A percentile compares a stretch with the other conserved stretches of the same genome.
phyloP scores from a whole-genome alignment of 2,888 invertebrate genomes.

The Nezara viridula region DNA sequence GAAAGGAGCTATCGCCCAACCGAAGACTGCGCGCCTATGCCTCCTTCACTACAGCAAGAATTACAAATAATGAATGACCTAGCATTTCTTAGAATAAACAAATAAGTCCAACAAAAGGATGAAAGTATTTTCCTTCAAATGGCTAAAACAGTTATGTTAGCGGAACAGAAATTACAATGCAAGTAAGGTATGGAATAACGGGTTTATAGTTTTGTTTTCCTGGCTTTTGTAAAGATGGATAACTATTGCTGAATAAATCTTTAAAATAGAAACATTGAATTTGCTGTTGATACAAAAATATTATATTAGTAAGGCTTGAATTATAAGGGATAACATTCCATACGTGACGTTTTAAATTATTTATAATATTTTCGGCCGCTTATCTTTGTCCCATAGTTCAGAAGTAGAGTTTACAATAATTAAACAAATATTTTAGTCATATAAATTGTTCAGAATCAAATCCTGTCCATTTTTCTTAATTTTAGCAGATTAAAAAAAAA shows the following conservation, averaged over 20 bases:
- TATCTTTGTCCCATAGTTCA: too few relatives aligned
- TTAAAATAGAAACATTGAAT: neutral
- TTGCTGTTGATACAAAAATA: neutral
- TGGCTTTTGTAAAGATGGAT: neutral
- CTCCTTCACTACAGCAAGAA: too few relatives aligned
- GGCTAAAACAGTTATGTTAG: neutral
- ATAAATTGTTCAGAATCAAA: too few relatives aligned
- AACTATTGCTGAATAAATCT: neutral
- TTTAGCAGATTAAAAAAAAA: too few relatives aligned
- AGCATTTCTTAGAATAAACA: neutral
- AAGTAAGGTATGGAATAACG: neutral
- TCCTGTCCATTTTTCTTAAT: too few relatives aligned
- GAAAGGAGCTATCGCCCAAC: too few relatives aligned
- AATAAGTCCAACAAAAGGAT: neutral
- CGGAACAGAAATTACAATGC: neutral
- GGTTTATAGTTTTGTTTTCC: neutral
- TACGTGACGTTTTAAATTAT: neutral
- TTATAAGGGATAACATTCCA: neutral
- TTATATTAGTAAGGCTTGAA: neutral
- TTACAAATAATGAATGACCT: too few relatives aligned
- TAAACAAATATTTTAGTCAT: too few relatives aligned
- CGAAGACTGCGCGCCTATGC: too few relatives aligned
- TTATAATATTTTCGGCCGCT: too few relatives aligned
- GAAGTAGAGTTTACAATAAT: too few relatives aligned
- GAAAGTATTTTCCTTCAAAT: neutral